Evolutionary conservation across 2,113 vertebrate species (phyloP).

Genomic region (Gallinago media): DNA sequence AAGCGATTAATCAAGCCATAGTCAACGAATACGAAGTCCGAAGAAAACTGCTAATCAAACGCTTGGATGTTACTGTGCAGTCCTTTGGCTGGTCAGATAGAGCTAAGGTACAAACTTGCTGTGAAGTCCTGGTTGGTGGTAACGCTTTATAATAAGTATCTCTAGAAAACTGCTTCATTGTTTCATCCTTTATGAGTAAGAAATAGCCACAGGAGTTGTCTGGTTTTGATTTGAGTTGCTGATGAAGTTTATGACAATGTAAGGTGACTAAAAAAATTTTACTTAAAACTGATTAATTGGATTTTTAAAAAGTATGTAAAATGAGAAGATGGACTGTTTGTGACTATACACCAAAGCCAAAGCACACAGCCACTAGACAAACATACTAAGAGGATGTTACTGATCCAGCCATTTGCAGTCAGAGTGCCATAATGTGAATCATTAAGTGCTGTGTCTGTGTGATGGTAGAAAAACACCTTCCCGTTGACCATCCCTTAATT

Average conservation of each 20-base stretch:
- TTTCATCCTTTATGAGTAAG: neutral
- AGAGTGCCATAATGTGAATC: neutral
- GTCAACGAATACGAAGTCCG: constrained; percentile 96
- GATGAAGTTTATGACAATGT: neutral
- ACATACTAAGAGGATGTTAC: neutral
- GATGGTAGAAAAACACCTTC: neutral
- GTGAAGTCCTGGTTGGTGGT: neutral
- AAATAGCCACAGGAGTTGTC: neutral
- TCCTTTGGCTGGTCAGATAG: constrained; percentile 97
- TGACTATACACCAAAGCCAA: neutral
- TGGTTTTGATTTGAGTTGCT: neutral
- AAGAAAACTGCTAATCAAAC: constrained; percentile 95
- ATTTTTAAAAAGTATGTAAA: neutral
- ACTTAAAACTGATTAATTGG: neutral
- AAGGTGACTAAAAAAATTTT: neutral
- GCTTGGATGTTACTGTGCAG: constrained; percentile 97
- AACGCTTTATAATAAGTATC: neutral
- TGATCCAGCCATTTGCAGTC: rapidly evolving
- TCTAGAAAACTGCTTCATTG: neutral
- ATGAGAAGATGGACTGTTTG: neutral
- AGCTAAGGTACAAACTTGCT: constrained; percentile 88
- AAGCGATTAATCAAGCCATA: constrained; percentile 96
- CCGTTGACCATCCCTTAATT: neutral
- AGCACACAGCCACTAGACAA: neutral
- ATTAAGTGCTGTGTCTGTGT: neutral